These are phyloP conservation scores for Lagopus muta DNA, from an alignment of 2,113 vertebrate species.

Conservation along the genomic window DNA sequence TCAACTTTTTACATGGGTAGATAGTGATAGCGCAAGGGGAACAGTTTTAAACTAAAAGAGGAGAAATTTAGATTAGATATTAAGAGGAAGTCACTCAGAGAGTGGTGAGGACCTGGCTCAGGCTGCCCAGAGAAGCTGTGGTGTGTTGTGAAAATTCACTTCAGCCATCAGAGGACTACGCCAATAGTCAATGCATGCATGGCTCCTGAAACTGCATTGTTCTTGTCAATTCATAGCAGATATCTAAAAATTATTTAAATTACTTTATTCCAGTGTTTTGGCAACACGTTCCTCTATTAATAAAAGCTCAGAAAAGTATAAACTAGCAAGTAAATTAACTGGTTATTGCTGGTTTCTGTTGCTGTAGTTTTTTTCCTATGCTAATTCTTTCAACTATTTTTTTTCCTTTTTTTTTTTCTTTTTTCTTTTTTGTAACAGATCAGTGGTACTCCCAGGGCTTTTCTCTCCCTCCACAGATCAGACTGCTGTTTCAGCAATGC, in stretches of 20 bases:
- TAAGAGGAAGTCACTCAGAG: too few species aligned
- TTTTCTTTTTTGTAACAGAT: neutral
- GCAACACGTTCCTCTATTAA: neutral
- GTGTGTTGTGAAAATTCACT: neutral
- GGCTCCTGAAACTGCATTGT: neutral
- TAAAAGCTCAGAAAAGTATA: neutral
- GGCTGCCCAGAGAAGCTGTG: too few species aligned
- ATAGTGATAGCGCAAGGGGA: too few species aligned
- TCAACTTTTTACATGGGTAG: too few species aligned
- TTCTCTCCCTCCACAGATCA: neutral
- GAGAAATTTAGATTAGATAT: too few species aligned
- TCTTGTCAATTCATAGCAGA: neutral
- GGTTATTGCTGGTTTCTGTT: neutral
- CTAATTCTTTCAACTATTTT: neutral
- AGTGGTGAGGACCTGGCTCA: too few species aligned
- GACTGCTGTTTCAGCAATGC: neutral
- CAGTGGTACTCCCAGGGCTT: neutral
- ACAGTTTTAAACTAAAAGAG: too few species aligned
- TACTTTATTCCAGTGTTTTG: neutral
- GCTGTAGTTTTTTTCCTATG: neutral
- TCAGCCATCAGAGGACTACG: rapidly evolving
- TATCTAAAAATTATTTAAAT: neutral
- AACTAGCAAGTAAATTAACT: neutral
- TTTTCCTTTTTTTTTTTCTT: neutral
- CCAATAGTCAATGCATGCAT: rapidly evolving